phyloP scores from a whole-genome alignment of 2,113 vertebrate genomes.

The Boleophthalmus pectinirostris region DNA sequence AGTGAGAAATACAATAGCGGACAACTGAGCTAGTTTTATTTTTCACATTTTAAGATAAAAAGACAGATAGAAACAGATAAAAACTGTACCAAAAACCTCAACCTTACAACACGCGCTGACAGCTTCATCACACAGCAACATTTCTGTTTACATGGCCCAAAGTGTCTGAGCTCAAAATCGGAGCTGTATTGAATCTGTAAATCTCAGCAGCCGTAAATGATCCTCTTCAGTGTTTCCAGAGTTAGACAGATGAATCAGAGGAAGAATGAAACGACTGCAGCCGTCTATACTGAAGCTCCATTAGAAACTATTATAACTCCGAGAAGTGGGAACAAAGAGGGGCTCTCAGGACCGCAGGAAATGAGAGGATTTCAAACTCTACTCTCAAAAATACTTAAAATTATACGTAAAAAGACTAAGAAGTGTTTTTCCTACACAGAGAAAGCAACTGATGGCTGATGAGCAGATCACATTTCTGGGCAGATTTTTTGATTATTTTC shows the following conservation, averaged over 20 bases:
- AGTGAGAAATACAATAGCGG: too few species aligned
- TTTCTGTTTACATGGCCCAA: not conserved
- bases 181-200: not conserved
- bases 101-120: not conserved
- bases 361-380: not conserved
- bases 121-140: not conserved
- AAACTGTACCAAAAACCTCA: not conserved
- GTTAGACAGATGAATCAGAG: not conserved
- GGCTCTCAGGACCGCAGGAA: not conserved
- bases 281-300: not conserved
- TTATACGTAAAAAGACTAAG: not conserved
- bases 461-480: too few species aligned
- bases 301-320: not conserved
- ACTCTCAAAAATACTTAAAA: not conserved
- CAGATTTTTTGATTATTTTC: too few species aligned
- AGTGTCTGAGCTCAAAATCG: not conserved
- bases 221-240: not conserved
- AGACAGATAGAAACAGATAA: too few species aligned
- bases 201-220: not conserved
- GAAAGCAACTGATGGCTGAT: too few species aligned
- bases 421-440: not conserved
- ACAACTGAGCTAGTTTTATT: too few species aligned
- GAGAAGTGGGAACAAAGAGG: not conserved
- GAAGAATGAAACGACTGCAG: slow-evolving; percentile 1
- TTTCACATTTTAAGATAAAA: too few species aligned